These are phyloP conservation scores for Sapayoa aenigma DNA, from an alignment of 2,113 vertebrate species.

Conservation along the genomic window DNA sequence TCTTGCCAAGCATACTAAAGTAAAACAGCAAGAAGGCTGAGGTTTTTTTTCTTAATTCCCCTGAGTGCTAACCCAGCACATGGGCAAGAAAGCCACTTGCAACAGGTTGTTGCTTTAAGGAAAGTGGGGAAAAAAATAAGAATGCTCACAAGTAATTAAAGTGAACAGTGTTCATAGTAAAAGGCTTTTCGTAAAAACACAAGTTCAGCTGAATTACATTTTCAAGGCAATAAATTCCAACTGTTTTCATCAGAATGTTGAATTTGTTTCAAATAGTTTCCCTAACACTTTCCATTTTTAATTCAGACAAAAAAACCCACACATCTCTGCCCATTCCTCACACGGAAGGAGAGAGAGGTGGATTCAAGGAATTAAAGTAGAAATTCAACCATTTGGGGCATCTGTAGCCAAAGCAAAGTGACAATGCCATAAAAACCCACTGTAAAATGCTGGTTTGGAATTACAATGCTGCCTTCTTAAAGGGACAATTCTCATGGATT, in stretches of 20 bases:
- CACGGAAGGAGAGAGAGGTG: not conserved
- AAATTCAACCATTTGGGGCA: not conserved
- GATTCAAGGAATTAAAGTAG: not conserved
- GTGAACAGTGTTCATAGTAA: not conserved
- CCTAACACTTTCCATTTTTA: not conserved
- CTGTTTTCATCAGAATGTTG: not conserved
- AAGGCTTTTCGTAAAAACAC: not conserved
- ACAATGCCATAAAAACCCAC: not conserved
- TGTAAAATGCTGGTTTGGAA: not conserved
- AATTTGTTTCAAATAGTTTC: not conserved
- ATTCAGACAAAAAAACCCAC: not conserved
- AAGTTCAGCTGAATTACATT: not conserved
- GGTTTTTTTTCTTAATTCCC: not conserved
- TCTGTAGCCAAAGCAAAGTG: not conserved
- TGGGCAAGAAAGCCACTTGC: not conserved
- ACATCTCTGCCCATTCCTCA: not conserved
- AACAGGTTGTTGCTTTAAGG: not conserved
- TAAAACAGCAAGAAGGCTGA: not conserved
- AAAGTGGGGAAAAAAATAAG: not conserved
- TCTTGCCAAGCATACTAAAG: not conserved
- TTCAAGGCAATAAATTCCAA: not conserved
- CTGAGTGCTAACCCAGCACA: not conserved
- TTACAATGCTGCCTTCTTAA: not conserved
- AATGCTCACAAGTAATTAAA: not conserved
- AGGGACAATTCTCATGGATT: not conserved